These are phyloP conservation scores for Trypoxylus dichotomus DNA, from an alignment of 1,140 invertebrate genomes.

Conservation along the genomic window DNA sequence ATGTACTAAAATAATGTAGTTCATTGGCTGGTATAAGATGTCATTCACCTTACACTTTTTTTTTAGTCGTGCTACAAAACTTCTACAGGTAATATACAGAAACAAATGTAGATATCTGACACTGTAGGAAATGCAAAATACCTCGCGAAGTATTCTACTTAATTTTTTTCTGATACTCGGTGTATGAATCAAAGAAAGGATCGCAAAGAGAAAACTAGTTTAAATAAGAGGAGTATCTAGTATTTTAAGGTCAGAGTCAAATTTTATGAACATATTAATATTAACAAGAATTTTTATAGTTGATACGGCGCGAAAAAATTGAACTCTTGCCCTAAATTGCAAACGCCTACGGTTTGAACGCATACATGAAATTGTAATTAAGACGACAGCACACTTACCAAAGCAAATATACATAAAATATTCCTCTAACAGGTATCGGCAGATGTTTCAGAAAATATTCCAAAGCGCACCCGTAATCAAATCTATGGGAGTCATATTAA, in stretches of 20 bases:
- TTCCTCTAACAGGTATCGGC: no score
- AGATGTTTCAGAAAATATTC: no score
- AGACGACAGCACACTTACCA: not conserved
- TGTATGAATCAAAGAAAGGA: not conserved
- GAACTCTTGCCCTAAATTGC: constrained; percentile 18
- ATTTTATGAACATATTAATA: not conserved
- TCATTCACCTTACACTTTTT: no score
- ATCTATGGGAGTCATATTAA: no score
- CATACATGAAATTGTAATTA: not conserved
- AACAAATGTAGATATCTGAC: no score
- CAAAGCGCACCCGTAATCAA: no score
- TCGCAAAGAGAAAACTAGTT: constrained; percentile 10
- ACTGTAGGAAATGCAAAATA: no score
- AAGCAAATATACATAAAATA: not conserved
- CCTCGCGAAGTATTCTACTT: no score
- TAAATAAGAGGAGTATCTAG: not conserved
- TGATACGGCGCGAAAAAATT: not conserved
- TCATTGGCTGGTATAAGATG: no score
- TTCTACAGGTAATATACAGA: no score
- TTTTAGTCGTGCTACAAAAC: no score
- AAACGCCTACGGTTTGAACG: not conserved
- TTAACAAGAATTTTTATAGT: constrained; percentile 14
- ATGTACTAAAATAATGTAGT: no score
- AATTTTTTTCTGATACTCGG: not conserved
- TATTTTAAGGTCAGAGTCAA: constrained; percentile 17